Evolutionary conservation across 2,113 vertebrate genomes (phyloP), one percentile per base, ranked within the genome.

Genomic region (Brevimyrus niger): DNA sequence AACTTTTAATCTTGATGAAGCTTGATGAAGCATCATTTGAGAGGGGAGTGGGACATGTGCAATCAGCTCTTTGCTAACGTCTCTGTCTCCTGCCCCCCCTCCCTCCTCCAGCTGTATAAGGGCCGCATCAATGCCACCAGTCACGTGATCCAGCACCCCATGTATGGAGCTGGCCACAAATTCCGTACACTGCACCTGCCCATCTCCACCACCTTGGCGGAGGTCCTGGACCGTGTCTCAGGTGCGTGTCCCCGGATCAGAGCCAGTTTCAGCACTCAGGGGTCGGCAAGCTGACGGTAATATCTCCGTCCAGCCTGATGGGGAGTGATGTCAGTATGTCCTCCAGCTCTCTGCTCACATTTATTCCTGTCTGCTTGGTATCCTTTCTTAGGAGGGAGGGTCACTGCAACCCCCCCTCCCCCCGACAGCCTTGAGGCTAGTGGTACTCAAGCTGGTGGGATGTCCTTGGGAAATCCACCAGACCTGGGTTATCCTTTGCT

Each of bases 121-220:
- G 98, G 98, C 90, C 97, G 98, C 94, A 99, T 99, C 93, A 99
- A 99, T 93, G 98, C 98, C 88, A 99, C 98, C 83, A 99, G 98
- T 93, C 98, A 99, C 35, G 96, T 99, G 92, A 99, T 99, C 93
- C 98, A 99, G 91, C 98, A 99, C 94, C 98, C 98, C 88, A 98
- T 98, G 98, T 99, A 98, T 9, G 98, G 98, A 92, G 98, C 98
- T 38, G 98, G 98, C n/a, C 98, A 99, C 95, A 99, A 98, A 90
- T 99, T 98, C 91, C 98, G 98, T 84, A 99, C 98, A 89, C 98
- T 99, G 91, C 97, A 99, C 86, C 96, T 99, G 89, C 98, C 98
- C 86, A 98, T 99, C 91, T 99, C 98, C 91, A 99, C 98, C 92
- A 99, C 98, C 0, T 93, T 99, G 86, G 98, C 98, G 46, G 98